Percentiles rank a stretch among this genome's conserved stretches.
Evolutionary conservation across 1,140 invertebrate species (phyloP).

Genomic region (Centruroides vittatus): DNA sequence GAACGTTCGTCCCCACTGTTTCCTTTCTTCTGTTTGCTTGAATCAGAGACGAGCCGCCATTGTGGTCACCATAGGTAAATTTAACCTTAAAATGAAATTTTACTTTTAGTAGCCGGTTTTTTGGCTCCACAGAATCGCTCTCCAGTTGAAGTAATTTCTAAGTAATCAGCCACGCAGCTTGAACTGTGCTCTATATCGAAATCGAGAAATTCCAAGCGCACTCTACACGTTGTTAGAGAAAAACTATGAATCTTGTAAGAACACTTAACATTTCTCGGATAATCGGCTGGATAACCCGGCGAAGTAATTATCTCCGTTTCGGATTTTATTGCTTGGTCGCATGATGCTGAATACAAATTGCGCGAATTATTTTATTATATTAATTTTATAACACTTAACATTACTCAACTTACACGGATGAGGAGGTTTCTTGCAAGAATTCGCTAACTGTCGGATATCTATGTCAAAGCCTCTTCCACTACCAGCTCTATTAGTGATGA

Average conservation of each 20-base stretch:
- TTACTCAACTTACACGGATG: conserved; percentile 1
- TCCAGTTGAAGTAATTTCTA: conserved; percentile 14
- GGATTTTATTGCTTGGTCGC: conserved; percentile 10
- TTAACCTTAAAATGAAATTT: background rate
- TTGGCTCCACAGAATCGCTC: conserved; percentile 14
- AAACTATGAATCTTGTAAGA: conserved; percentile 11
- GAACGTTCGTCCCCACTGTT: no score
- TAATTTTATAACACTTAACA: background rate
- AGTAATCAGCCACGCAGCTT: conserved; percentile 15
- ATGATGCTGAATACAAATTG: conserved; percentile 3
- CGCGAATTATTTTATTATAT: background rate
- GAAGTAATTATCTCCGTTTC: conserved; percentile 10
- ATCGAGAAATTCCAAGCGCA: conserved; percentile 15
- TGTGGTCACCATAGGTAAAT: no score
- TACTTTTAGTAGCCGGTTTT: conserved; percentile 1
- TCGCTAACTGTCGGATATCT: conserved; percentile 13
- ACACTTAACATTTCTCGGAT: conserved; percentile 14
- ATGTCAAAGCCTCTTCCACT: conserved; percentile 19
- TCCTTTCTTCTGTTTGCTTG: no score
- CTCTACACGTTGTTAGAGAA: conserved; percentile 11
- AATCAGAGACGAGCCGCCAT: no score
- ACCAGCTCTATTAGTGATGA: conserved; percentile 16
- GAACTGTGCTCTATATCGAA: conserved; percentile 15
- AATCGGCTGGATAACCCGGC: conserved; percentile 16
- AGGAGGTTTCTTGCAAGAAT: conserved; percentile 16